These are phyloP conservation scores for Microtus oregoni DNA, from an alignment of 2,113 vertebrate species.

Conservation along the genomic window DNA sequence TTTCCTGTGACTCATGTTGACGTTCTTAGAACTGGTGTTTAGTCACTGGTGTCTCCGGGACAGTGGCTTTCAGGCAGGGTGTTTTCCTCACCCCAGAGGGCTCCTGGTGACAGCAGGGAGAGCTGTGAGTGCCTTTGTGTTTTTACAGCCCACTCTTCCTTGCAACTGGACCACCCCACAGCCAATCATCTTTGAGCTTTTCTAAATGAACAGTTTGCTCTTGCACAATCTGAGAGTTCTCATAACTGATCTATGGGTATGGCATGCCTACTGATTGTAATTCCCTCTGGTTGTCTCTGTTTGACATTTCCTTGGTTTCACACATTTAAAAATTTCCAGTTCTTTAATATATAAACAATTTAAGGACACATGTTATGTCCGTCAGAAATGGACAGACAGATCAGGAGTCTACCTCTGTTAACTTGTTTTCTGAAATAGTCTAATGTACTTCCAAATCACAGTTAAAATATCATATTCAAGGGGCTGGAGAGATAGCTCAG, in stretches of 20 bases:
- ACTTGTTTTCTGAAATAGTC: background rate
- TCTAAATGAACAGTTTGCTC: background rate
- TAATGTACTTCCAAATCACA: background rate
- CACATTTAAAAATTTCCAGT: background rate
- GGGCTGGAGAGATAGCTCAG: background rate
- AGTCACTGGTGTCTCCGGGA: background rate
- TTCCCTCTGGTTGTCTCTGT: background rate
- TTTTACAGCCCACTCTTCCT: background rate
- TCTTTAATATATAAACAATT: background rate
- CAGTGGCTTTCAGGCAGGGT: background rate
- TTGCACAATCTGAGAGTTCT: background rate
- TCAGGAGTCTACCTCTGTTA: background rate
- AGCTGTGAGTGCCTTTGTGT: background rate
- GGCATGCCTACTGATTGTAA: background rate
- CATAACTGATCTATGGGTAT: background rate
- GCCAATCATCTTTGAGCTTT: background rate
- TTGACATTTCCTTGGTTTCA: background rate
- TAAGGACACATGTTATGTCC: background rate
- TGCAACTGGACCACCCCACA: background rate
- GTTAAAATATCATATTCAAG: background rate
- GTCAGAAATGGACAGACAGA: background rate
- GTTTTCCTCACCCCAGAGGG: background rate
- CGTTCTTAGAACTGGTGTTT: background rate
- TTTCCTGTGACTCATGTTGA: slow-evolving; percentile 30
- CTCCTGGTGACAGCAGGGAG: background rate